Conservation (phyloP, 1,140 invertebrate species). For the Centruroides vittatus region DNA sequence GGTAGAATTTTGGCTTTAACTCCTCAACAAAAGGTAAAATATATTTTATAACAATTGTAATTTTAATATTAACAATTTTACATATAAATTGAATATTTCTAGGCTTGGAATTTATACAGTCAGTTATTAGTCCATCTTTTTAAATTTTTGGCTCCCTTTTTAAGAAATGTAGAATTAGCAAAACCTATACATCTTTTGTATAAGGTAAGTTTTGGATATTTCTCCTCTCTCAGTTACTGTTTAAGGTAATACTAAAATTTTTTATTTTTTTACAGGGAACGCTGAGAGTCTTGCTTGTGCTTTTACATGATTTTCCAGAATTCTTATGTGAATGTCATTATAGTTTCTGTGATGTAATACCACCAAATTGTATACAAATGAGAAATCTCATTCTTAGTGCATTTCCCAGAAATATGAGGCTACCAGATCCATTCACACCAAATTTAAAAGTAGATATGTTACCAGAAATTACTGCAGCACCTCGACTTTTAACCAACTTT, state of each 20-base stretch:
- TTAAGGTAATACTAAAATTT: slow-evolving; percentile 2
- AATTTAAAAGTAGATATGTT: slow-evolving; percentile 94
- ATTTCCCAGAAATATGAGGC: slow-evolving; percentile 91
- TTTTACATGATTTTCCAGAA: slow-evolving; percentile 97
- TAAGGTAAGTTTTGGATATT: slow-evolving; percentile 34
- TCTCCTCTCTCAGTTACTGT: background rate
- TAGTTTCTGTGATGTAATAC: slow-evolving; percentile 98
- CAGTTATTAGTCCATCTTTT: slow-evolving; percentile 91
- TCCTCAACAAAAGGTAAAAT: slow-evolving; percentile 40
- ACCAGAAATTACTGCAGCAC: slow-evolving; percentile 60
- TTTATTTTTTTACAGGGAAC: slow-evolving; percentile 50
- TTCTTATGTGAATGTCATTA: slow-evolving; percentile 99
- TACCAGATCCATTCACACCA: slow-evolving; percentile 95
- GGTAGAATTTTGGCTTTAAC: slow-evolving; percentile 82
- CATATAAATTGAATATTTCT: background rate
- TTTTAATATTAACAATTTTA: background rate
- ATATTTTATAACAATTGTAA: slow-evolving; percentile 2
- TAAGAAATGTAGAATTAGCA: slow-evolving; percentile 88
- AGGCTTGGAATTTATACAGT: slow-evolving; percentile 42
- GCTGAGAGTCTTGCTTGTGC: slow-evolving; percentile 80
- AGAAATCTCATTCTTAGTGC: slow-evolving; percentile 94
- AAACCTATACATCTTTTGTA: slow-evolving; percentile 86
- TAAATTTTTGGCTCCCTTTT: slow-evolving; percentile 89
- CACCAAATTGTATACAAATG: slow-evolving; percentile 98
- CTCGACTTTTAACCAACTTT: slow-evolving; percentile 80